phyloP scores from a whole-genome alignment of 1,140 invertebrate species.

The Heterodera schachtii region DNA sequence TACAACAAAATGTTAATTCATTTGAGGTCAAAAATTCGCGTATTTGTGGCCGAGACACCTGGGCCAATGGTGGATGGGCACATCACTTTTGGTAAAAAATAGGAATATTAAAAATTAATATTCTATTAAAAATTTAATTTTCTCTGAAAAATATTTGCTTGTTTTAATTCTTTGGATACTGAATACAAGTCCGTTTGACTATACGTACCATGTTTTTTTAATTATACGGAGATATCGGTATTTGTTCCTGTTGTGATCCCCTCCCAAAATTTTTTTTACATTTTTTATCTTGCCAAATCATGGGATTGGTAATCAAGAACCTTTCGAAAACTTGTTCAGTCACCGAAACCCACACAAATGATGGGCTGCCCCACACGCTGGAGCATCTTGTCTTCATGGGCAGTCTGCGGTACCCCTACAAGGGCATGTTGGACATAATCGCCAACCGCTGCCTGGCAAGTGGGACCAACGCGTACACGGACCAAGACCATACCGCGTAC shows the following conservation, averaged over 20 bases:
- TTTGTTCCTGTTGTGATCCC: too few species aligned
- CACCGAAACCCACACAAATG: constrained; percentile 86
- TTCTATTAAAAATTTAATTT: too few species aligned
- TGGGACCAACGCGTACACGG: constrained; percentile 61
- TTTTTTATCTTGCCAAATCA: background rate
- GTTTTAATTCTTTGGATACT: too few species aligned
- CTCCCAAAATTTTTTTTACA: too few species aligned
- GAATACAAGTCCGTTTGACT: too few species aligned
- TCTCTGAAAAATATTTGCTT: too few species aligned
- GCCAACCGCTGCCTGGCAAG: constrained; percentile 76
- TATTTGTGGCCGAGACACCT: constrained; percentile 34
- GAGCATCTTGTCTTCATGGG: constrained; percentile 90
- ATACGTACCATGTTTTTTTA: too few species aligned
- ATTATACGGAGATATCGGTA: too few species aligned
- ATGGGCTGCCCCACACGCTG: constrained; percentile 86
- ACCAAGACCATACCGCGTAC: constrained; percentile 84
- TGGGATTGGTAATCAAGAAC: background rate
- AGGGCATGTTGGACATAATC: constrained; percentile 80
- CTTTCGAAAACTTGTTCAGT: constrained; percentile 69
- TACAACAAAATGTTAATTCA: background rate
- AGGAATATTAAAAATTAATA: background rate
- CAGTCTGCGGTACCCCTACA: constrained; percentile 83
- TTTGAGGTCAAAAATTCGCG: constrained; percentile 29
- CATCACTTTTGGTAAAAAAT: constrained; percentile 33
- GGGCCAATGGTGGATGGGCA: constrained; percentile 42